Conservation (phyloP, 2,888 invertebrate species). For the Philopedon plagiatum region DNA sequence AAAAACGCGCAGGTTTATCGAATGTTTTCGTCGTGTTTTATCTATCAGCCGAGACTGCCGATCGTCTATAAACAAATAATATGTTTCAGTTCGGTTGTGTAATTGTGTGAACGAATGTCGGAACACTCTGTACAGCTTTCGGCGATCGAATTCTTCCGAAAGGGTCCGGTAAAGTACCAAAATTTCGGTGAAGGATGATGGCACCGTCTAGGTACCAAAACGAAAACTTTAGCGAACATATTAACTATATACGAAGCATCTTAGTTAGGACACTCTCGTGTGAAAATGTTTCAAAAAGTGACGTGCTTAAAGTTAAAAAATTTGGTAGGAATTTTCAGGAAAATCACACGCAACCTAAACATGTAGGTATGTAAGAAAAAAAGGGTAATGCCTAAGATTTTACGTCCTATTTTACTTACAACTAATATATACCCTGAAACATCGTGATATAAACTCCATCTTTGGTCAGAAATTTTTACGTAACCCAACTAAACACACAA, state of each 20-base stretch:
- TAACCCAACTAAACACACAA: background rate
- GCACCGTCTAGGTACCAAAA: slow-evolving; percentile 34
- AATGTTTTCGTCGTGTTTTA: slow-evolving; percentile 49
- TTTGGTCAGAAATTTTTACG: too few species aligned
- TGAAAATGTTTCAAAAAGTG: slow-evolving; percentile 72
- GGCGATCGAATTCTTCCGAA: slow-evolving; percentile 28
- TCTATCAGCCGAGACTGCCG: slow-evolving; percentile 46
- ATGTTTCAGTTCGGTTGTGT: slow-evolving; percentile 48
- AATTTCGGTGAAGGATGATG: slow-evolving; percentile 39
- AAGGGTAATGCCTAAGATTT: too few species aligned
- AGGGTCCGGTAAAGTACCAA: slow-evolving; percentile 4
- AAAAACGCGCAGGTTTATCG: slow-evolving; percentile 48
- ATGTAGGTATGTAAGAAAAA: slow-evolving; percentile 44
- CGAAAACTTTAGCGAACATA: slow-evolving; percentile 65
- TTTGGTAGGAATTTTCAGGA: slow-evolving; percentile 42
- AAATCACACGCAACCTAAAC: slow-evolving; percentile 9
- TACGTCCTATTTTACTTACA: too few species aligned
- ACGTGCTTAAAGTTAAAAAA: slow-evolving; percentile 61
- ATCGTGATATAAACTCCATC: too few species aligned
- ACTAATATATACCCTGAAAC: too few species aligned
- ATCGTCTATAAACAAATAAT: slow-evolving; percentile 49
- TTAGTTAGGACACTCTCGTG: slow-evolving; percentile 72
- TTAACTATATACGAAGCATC: slow-evolving; percentile 72
- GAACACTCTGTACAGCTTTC: slow-evolving; percentile 36
- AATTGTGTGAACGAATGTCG: slow-evolving; percentile 43